Evolutionary conservation across 1,140 invertebrate species (phyloP), one percentile per base, ranked within the genome.

Genomic region (Himalopsyche phryganea): DNA sequence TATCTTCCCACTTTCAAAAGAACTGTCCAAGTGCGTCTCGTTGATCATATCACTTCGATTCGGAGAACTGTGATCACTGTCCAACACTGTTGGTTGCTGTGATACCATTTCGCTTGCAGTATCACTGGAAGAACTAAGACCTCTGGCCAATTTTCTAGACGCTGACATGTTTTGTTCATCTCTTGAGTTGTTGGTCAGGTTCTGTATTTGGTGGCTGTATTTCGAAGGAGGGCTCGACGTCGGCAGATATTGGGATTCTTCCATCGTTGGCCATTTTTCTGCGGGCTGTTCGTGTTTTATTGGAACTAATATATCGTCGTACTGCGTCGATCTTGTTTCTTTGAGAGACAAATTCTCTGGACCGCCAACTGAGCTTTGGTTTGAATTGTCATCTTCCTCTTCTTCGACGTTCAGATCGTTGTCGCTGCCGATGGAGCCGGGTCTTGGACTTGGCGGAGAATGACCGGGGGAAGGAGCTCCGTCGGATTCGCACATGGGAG

Each of bases 401-500:
- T 78, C 76, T 60, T 78, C 76, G 0, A 78, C 76, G 65, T 78
- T 76, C 7, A 78, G 69, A 33, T 78, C 76, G 63, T 75, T 73
- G 64, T 78, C 76, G 0, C 74, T 75, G 9, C 73, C 72, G 6
- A 74, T 74, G 13, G 59, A 57, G 13, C 50, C 23, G 17, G 54
- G 47, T 23, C 64, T 51, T 1, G 61, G 18, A 62, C 70, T 4
- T 67, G 73, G 20, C 67, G 76, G 40, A 68, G 71, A 7, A 69
- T 71, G 13, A 62, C 54, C 18, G 68, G 70, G 1, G 69, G 71
- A 56, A 0, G 71, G 68, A 0, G 68, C 67, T 11, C 68, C 65
- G 1, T 76, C 75, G 4, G 66, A 49, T 2, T 73, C 74, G 23
- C 51, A 52, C 56, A 58, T 46, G 3, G 56, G 41, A 6, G 52